A percentile compares a stretch with the other conserved stretches of the same genome.
Evolutionary conservation across 2,888 invertebrate species (phyloP).

Genomic region (Sinohyriopsis cumingii): DNA sequence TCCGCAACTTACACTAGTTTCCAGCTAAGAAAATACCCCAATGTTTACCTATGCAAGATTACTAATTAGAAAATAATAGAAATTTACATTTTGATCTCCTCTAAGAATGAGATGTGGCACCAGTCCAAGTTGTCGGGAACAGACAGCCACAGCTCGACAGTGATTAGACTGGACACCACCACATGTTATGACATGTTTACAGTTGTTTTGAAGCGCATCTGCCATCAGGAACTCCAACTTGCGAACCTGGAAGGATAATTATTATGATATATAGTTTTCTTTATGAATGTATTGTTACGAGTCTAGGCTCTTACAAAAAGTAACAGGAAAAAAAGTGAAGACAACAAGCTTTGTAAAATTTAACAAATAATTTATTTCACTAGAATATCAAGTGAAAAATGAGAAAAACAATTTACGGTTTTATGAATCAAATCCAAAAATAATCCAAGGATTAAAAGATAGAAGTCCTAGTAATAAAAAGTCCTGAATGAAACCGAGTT

Average conservation of each 20-base stretch:
- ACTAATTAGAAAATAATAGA: not conserved
- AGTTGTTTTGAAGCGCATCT: conserved; percentile 55
- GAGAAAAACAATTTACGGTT: too few species aligned
- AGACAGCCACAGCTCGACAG: conserved; percentile 60
- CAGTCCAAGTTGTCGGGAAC: conserved; percentile 55
- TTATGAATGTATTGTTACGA: not conserved
- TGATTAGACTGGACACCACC: conserved; percentile 67
- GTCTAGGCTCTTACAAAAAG: not conserved
- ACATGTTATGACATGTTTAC: conserved; percentile 64
- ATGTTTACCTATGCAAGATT: not conserved
- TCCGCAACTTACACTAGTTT: too few species aligned
- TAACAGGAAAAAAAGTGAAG: too few species aligned
- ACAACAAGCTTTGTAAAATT: too few species aligned
- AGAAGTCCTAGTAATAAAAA: too few species aligned
- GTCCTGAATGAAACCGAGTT: too few species aligned
- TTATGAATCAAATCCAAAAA: too few species aligned
- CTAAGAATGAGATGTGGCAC: conserved; percentile 59
- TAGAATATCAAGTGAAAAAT: too few species aligned
- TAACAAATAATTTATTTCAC: too few species aligned
- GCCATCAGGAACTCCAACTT: conserved; percentile 68
- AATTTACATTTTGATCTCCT: conserved; percentile 41
- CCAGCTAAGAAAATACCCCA: too few species aligned
- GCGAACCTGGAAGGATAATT: conserved; percentile 47
- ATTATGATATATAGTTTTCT: not conserved
- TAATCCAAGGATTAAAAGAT: too few species aligned